Percentiles rank a stretch among this genome's conserved stretches.
Conservation (phyloP, 1,140 invertebrate species). For the Achatina immaculata region DNA sequence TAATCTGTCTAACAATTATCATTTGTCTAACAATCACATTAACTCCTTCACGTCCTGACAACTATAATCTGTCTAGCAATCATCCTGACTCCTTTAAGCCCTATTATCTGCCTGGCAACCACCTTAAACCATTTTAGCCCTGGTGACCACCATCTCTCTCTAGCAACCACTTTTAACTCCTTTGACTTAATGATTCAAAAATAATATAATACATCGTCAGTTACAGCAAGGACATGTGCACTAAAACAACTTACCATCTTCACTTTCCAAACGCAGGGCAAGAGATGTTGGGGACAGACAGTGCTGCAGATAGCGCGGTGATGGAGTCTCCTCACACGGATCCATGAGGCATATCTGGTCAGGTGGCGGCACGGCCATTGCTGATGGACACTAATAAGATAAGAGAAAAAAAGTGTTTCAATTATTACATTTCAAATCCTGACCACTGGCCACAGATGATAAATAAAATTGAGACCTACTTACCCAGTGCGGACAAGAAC, state of each 20-base stretch:
- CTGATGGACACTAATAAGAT: neutral
- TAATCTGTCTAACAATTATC: too few relatives aligned
- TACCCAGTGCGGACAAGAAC: too few relatives aligned
- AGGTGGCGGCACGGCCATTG: constrained; percentile 30
- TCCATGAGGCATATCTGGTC: constrained; percentile 33
- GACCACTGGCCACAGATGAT: too few relatives aligned
- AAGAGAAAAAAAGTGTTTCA: neutral
- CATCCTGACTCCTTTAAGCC: too few relatives aligned
- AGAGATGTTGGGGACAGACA: constrained; percentile 22
- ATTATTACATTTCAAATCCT: too few relatives aligned
- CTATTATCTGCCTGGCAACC: too few relatives aligned
- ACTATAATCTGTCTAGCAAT: too few relatives aligned
- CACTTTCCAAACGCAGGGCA: constrained; percentile 10
- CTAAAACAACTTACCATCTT: neutral
- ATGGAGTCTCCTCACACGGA: constrained; percentile 17
- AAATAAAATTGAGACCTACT: too few relatives aligned
- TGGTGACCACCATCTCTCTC: neutral
- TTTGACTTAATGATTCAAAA: neutral
- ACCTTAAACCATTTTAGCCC: too few relatives aligned
- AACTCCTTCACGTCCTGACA: too few relatives aligned
- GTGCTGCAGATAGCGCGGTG: constrained; percentile 26
- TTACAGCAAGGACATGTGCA: neutral
- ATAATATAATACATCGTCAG: neutral
- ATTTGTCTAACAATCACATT: too few relatives aligned
- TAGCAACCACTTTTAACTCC: neutral